These are phyloP conservation scores for Machimus atricapillus DNA, from an alignment of 2,888 invertebrate species.

Conservation along the genomic window DNA sequence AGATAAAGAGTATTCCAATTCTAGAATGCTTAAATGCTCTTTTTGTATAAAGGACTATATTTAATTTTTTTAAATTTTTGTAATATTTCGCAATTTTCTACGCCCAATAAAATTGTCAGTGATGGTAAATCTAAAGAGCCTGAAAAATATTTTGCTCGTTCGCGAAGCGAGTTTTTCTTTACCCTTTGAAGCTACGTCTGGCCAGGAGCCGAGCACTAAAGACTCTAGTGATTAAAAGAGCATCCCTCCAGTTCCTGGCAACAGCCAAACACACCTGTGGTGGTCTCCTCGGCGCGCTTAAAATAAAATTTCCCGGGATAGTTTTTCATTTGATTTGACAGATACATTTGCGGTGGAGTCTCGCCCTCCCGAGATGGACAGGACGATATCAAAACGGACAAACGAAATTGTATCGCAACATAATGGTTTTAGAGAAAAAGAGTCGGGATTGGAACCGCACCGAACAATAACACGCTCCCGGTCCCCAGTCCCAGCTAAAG, in stretches of 20 bases:
- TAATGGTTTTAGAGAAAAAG: slow-evolving; percentile 34
- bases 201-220: not conserved
- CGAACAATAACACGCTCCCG: not conserved
- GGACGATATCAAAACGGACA: slow-evolving; percentile 37
- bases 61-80: too few relatives aligned
- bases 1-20: too few relatives aligned
- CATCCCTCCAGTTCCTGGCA: not conserved
- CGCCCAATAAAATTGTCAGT: too few relatives aligned
- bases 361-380: slow-evolving; percentile 5
- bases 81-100: too few relatives aligned
- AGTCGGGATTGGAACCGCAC: not conserved
- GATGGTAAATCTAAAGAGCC: too few relatives aligned
- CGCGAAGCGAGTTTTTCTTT: too few relatives aligned
- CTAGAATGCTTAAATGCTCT: too few relatives aligned
- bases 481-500: not conserved
- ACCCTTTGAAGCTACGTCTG: not conserved
- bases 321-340: slow-evolving; percentile 49
- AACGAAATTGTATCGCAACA: slow-evolving; percentile 33
- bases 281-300: slow-evolving; percentile 9
- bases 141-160: too few relatives aligned
- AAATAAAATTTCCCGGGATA: slow-evolving; percentile 41
- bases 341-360: slow-evolving; percentile 40
- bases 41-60: too few relatives aligned
- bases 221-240: not conserved
- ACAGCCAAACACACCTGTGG: slow-evolving; percentile 10